These are phyloP conservation scores for Sturmia bella DNA, from an alignment of 2,888 invertebrate genomes.

Conservation along the genomic window DNA sequence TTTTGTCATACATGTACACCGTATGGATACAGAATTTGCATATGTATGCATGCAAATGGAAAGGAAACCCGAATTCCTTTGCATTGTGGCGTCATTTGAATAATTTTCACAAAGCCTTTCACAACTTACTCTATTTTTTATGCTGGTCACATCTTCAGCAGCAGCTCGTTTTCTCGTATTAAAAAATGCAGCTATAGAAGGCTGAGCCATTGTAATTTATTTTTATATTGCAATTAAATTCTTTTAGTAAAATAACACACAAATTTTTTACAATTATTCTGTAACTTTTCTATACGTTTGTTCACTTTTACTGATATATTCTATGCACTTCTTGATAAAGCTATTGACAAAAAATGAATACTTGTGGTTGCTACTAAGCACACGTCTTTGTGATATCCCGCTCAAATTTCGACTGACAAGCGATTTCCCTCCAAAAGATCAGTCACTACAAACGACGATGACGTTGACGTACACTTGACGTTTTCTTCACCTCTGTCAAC, in stretches of 20 bases:
- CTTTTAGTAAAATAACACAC: slow-evolving; percentile 38
- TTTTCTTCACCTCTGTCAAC: slow-evolving; percentile 57
- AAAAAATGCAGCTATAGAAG: slow-evolving; percentile 89
- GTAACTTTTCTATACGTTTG: neutral
- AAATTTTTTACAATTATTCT: neutral
- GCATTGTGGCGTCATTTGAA: slow-evolving; percentile 21
- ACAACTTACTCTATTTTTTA: slow-evolving; percentile 84
- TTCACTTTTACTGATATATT: neutral
- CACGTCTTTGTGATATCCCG: slow-evolving; percentile 76
- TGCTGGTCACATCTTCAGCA: slow-evolving; percentile 85
- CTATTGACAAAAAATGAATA: slow-evolving; percentile 12
- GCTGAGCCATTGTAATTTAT: slow-evolving; percentile 86
- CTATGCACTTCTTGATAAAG: slow-evolving; percentile 8
- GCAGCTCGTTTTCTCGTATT: slow-evolving; percentile 89
- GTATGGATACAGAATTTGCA: neutral
- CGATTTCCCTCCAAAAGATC: slow-evolving; percentile 80
- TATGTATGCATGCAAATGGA: neutral
- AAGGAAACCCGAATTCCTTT: slow-evolving; percentile 35
- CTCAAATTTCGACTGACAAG: slow-evolving; percentile 77
- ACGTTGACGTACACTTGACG: slow-evolving; percentile 66
- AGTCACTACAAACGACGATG: slow-evolving; percentile 55
- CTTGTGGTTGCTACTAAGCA: slow-evolving; percentile 22
- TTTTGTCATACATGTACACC: neutral
- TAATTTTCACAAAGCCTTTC: slow-evolving; percentile 65
- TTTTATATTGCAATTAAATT: slow-evolving; percentile 51